phyloP scores from a whole-genome alignment of 2,888 invertebrate genomes.

The Neuroscelio doddi region DNA sequence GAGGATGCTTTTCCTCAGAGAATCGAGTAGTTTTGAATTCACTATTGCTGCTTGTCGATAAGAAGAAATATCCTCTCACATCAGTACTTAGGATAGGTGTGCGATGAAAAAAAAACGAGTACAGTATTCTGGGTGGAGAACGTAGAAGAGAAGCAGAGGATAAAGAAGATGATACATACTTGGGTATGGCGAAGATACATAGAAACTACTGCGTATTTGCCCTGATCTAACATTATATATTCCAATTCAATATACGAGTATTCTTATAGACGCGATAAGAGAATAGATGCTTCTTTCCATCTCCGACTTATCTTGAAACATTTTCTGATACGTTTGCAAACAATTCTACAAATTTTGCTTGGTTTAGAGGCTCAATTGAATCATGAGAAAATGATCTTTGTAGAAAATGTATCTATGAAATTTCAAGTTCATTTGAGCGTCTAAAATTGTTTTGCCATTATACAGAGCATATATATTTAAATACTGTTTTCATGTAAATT shows the following conservation, averaged over 20 bases:
- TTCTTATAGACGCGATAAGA: slow-evolving; percentile 58
- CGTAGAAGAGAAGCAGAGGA: slow-evolving; percentile 30
- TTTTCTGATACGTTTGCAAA: slow-evolving; percentile 18
- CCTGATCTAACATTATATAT: slow-evolving; percentile 54
- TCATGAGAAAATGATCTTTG: too few species aligned
- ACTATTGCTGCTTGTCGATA: slow-evolving; percentile 58
- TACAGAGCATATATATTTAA: background rate
- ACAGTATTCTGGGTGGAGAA: slow-evolving; percentile 6
- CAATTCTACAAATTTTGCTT: too few species aligned
- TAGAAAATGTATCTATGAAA: slow-evolving; percentile 1
- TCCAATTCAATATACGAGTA: slow-evolving; percentile 61
- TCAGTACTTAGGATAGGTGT: slow-evolving; percentile 22
- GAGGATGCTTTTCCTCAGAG: slow-evolving; percentile 31
- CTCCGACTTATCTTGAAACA: slow-evolving; percentile 11
- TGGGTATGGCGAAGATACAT: slow-evolving; percentile 39
- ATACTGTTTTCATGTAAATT: too few species aligned
- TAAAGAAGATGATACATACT: slow-evolving; percentile 54
- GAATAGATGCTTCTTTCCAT: slow-evolving; percentile 53
- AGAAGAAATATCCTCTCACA: slow-evolving; percentile 57
- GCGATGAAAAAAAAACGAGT: slow-evolving; percentile 12
- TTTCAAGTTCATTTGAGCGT: too few species aligned
- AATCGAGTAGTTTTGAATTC: slow-evolving; percentile 36
- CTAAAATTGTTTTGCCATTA: background rate
- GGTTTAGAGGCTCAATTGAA: too few species aligned
- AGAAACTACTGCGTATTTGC: slow-evolving; percentile 45